A percentile compares a stretch with the other conserved stretches of the same genome.
phyloP scores from a whole-genome alignment of 1,140 invertebrate genomes.

The Gerris buenoi region DNA sequence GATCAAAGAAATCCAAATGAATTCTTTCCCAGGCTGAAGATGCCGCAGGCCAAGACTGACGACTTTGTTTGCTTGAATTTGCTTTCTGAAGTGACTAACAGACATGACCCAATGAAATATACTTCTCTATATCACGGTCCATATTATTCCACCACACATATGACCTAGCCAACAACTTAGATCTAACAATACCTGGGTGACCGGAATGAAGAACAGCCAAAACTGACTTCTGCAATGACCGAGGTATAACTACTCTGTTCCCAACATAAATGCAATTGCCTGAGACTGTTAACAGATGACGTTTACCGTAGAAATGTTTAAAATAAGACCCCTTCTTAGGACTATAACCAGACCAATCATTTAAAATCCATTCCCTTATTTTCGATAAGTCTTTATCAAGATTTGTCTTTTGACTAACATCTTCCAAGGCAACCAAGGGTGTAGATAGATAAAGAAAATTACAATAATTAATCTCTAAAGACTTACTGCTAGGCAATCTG shows the following conservation, averaged over 20 bases:
- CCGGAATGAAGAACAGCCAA: neutral
- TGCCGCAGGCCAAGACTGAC: neutral
- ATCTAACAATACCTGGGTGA: neutral
- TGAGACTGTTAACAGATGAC: neutral
- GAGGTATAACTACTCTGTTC: neutral
- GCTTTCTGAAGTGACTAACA: neutral
- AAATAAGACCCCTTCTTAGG: neutral
- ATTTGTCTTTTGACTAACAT: neutral
- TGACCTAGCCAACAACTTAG: neutral
- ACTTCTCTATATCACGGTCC: neutral
- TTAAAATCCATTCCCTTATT: neutral
- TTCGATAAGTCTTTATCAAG: neutral
- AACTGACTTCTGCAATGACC: neutral
- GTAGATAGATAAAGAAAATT: neutral
- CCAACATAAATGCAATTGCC: neutral
- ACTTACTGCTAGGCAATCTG: neutral
- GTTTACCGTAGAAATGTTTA: neutral
- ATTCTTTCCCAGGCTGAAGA: neutral
- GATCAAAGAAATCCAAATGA: neutral
- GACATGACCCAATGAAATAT: neutral
- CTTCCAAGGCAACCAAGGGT: neutral
- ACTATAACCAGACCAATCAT: neutral
- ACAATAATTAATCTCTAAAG: neutral
- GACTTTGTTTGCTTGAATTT: neutral
- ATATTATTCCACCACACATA: neutral